Evolutionary conservation across 1,140 invertebrate genomes (phyloP), one percentile per base, ranked within the genome.

Genomic region (Cydia fagiglandana): DNA sequence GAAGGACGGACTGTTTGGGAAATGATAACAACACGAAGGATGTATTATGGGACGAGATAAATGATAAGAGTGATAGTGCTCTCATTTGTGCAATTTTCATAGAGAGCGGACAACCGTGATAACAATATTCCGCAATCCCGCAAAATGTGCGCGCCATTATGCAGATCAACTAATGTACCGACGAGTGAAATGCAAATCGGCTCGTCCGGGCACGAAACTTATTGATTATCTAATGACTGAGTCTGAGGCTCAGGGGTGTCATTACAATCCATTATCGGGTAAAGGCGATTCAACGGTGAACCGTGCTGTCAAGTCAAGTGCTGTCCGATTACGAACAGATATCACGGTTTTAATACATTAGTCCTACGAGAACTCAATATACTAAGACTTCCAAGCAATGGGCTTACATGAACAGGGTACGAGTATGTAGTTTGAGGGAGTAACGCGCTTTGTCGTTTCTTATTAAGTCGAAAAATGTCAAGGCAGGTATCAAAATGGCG

Each of bases 71-170:
- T 10, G n/a, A 61, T 6, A 20, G n/a, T 17, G 15, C n/a, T 24
- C 6, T 61, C n/a, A 61, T 24, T 24, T 24, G 20, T 24, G 10
- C 4, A 24, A 61, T 20, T 61, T 17, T 24, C 56, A 61, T 61
- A 61, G 17, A 61, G 56, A 0, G 53, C 53, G 15, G 15, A 61
- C 56, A 61, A 61, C 56, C 20, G 17, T 20, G 53, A 61, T 61
- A 24, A 61, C 56, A 61, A 61, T 61, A 61, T 61, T 24, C 56
- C 56, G 56, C 56, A 61, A 61, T 61, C 56, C 20, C 56, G 56
- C 56, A 61, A 61, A 61, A 61, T 61, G 56, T 24, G 56, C 53
- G 3, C 10, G 56, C 17, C 20, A 61, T 61, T 61, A 61, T 61
- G 56, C 56, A 61, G 56, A 61, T 61, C 56, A 20, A 24, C 56